phyloP scores from a whole-genome alignment of 2,113 vertebrate species.

The Nibea albiflora region DNA sequence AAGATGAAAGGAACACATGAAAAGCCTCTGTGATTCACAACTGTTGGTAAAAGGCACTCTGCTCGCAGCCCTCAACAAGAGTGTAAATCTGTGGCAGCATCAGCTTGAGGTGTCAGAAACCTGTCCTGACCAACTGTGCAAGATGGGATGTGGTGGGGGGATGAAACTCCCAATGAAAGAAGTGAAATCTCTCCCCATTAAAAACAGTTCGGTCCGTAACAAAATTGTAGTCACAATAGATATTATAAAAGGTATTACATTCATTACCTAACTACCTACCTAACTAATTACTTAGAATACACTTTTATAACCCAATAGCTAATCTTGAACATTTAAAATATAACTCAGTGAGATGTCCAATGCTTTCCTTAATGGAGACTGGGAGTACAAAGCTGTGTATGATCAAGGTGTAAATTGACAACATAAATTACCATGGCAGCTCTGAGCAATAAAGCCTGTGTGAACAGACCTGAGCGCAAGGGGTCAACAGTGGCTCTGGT shows the following conservation, averaged over 20 bases:
- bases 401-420: constrained; percentile 41
- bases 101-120: constrained; percentile 25
- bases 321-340: background rate
- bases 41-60: constrained; percentile 60
- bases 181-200: background rate
- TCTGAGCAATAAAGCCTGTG: constrained; percentile 42
- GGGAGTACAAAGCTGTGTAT: constrained; percentile 28
- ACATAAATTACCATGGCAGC: constrained; percentile 47
- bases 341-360: background rate
- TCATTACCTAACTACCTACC: background rate
- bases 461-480: constrained; percentile 27
- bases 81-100: constrained; percentile 48
- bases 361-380: background rate
- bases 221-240: background rate
- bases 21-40: constrained; percentile 60
- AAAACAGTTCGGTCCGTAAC: background rate
- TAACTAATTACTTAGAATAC: background rate
- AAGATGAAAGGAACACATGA: constrained; percentile 75
- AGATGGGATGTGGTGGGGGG: no score
- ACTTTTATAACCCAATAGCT: background rate
- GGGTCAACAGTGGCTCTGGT: constrained; percentile 43
- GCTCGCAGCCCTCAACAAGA: constrained; percentile 50
- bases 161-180: background rate
- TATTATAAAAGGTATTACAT: background rate
- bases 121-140: constrained; percentile 11